Base-by-base conservation (phyloP, 2,113 vertebrate genomes). In the Gambusia holbrooki region DNA sequence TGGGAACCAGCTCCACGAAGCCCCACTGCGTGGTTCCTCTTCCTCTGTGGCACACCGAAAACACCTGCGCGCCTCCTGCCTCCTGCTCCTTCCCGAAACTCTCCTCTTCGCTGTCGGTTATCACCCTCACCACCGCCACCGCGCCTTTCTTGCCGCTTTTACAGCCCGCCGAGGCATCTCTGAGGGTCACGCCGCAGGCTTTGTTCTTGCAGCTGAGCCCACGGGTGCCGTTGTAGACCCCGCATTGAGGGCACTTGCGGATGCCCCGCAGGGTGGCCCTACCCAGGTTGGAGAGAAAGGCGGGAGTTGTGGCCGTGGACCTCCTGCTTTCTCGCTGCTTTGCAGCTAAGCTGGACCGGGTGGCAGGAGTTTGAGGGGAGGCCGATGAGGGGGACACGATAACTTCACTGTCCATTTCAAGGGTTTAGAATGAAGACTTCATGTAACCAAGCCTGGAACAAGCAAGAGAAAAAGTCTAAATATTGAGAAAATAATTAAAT, bases 201-300 rank as follows among this genome's bases (percentile, higher is more conserved):
- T 97, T 96, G 94, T 98, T 99, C 92, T 99, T 98, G 93, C 97
- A 99, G 93, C 97, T 97, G 51, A 98, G 93, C 1, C 97, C 97
- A 0, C 97, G 95, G 14, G 96, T 98, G 81, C 97, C 97, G 0
- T 98, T 99, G 90, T 96, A 98, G 2, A 97, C 94, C 67, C 97
- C 97, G 0, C 97, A 99, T 64, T 94, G 95, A 0, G 97, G 97
- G 73, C 97, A 98, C 64, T 94, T 96, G 58, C 96, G 92, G 74
- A 99, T 97, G 29, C 97, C 97, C 0, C 97, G 84, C 42, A 98
- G 76, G 0, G 97, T 99, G 62, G 97, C 96, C 83, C 96, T 96
- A 1, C 97, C 97, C 88, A 99, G 89, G 90, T 98, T 96, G 0
- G 96, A 96, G 10, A 98, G 93, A 81, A 98, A 97, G 7, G 96